phyloP scores from a whole-genome alignment of 2,888 invertebrate genomes.

The Cosmorhoe ocellata region DNA sequence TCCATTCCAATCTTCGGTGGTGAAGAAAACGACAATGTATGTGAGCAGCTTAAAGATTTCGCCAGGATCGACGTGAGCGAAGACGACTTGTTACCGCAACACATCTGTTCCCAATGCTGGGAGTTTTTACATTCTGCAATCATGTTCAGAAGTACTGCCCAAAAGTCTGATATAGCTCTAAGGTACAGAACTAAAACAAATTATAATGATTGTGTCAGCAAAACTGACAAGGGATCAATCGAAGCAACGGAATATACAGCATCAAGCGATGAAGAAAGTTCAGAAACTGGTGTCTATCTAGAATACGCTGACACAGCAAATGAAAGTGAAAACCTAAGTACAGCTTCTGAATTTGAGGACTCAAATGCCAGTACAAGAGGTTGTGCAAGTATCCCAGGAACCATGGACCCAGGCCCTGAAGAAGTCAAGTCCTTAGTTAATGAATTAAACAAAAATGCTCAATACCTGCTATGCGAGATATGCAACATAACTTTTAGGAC shows the following conservation, averaged over 20 bases:
- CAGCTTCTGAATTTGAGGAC: background rate
- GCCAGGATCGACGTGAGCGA: slow-evolving; percentile 1
- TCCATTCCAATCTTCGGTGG: slow-evolving; percentile 5
- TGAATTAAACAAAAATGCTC: slow-evolving; percentile 2
- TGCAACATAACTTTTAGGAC: slow-evolving; percentile 28
- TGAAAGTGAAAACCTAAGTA: slow-evolving; percentile 1
- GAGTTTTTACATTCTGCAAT: slow-evolving; percentile 4
- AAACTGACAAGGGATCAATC: background rate
- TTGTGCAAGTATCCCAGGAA: slow-evolving; percentile 6
- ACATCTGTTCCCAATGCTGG: slow-evolving; percentile 4
- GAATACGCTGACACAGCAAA: slow-evolving; percentile 8
- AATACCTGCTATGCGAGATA: slow-evolving; percentile 24
- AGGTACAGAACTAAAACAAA: background rate
- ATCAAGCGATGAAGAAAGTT: slow-evolving; percentile 4
- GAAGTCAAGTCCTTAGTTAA: slow-evolving; percentile 2
- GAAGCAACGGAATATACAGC: background rate
- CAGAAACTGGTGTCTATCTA: slow-evolving; percentile 13
- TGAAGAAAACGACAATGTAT: background rate
- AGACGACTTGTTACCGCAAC: slow-evolving; percentile 7
- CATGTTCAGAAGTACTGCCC: slow-evolving; percentile 1
- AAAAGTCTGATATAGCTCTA: slow-evolving; percentile 9
- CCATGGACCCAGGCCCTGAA: slow-evolving; percentile 26
- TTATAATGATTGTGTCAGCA: background rate
- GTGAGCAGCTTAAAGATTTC: slow-evolving; percentile 1
- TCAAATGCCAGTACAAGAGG: background rate